phyloP scores from a whole-genome alignment of 30 jellyfish, hydroid and myxozoan species.

The Pseudorhiza aurosa region DNA sequence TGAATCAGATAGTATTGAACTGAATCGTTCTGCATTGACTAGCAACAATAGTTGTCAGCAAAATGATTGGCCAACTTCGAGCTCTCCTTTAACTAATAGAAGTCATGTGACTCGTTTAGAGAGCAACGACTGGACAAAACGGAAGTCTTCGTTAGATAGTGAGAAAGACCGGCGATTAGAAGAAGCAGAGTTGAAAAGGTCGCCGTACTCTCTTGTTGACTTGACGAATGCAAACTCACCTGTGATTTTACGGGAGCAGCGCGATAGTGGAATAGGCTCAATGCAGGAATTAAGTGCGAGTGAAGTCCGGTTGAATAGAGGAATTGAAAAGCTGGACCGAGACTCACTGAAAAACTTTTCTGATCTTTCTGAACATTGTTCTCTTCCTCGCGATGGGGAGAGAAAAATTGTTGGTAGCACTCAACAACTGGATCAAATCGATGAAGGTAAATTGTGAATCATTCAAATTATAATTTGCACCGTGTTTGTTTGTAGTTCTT shows the following conservation, averaged over 20 bases:
- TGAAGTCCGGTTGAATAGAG: slow-evolving; percentile 11
- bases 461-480: too few relatives aligned
- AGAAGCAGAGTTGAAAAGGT: neutral
- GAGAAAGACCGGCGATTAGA: neutral
- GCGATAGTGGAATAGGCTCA: slow-evolving; percentile 74
- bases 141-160: neutral
- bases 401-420: neutral
- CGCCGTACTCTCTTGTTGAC: slow-evolving; percentile 41
- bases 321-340: slow-evolving; percentile 2
- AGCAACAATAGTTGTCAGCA: neutral
- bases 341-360: slow-evolving; percentile 19
- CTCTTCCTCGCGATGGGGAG: neutral
- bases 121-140: neutral
- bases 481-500: too few relatives aligned
- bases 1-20: too few relatives aligned
- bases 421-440: neutral
- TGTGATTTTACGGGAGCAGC: slow-evolving; percentile 18
- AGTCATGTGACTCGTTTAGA: neutral
- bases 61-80: neutral
- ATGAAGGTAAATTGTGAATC: slow-evolving; percentile 36
- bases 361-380: slow-evolving; percentile 31
- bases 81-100: neutral
- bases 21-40: too few relatives aligned
- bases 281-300: slow-evolving; percentile 48
- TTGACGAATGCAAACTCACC: neutral